Percentiles rank a stretch among this genome's conserved stretches.
Evolutionary conservation across 1,140 invertebrate genomes (phyloP).

Genomic region (Zophobas atratus): DNA sequence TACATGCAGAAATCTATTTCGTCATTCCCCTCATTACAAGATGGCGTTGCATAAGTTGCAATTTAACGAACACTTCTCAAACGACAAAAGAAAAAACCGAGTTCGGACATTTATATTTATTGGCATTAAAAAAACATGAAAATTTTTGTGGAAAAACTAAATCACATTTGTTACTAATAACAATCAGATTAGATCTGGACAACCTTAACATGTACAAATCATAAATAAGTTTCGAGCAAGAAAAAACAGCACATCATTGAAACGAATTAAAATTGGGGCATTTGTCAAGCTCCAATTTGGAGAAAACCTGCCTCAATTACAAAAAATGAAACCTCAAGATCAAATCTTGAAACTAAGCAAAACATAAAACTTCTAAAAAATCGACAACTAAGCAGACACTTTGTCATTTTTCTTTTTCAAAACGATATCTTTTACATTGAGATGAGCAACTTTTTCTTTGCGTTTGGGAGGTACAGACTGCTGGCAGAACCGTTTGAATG

Average conservation of each 20-base stretch:
- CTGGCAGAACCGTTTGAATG: slow-evolving; percentile 85
- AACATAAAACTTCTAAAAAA: slow-evolving; percentile 16
- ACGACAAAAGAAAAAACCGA: neutral
- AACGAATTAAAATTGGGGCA: slow-evolving; percentile 5
- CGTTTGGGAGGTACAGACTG: slow-evolving; percentile 79
- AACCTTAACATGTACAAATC: neutral
- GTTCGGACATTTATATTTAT: neutral
- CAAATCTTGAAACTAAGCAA: neutral
- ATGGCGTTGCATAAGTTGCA: too few species aligned
- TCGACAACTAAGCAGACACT: slow-evolving; percentile 38
- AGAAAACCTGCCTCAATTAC: neutral
- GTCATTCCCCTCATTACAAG: too few species aligned
- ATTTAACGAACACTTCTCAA: too few species aligned
- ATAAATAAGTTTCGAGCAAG: slow-evolving; percentile 7
- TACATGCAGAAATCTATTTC: too few species aligned
- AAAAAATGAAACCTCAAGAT: slow-evolving; percentile 6
- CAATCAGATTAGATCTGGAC: slow-evolving; percentile 36
- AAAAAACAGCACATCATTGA: neutral
- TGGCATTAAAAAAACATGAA: slow-evolving; percentile 36
- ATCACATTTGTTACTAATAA: slow-evolving; percentile 29
- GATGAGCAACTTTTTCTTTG: slow-evolving; percentile 77
- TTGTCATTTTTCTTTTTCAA: slow-evolving; percentile 63
- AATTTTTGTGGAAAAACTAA: slow-evolving; percentile 32
- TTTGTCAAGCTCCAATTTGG: slow-evolving; percentile 23
- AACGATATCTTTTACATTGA: slow-evolving; percentile 65